Base-by-base conservation (phyloP, 2,113 vertebrate species). In the Sceloporus undulatus region DNA sequence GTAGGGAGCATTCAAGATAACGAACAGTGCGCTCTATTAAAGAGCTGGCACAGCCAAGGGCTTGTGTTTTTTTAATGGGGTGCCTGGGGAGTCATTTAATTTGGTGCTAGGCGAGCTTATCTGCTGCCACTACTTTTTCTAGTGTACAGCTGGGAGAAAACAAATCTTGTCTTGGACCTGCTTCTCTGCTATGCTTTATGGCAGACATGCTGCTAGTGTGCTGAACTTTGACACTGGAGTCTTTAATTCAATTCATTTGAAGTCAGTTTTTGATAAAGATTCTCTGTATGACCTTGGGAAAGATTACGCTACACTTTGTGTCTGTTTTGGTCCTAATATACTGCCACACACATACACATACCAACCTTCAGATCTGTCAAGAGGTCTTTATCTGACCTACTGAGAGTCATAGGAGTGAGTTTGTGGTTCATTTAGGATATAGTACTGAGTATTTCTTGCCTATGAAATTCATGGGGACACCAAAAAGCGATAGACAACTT, bases 11-110 rank as follows among this genome's bases (percentile, higher is more conserved):
- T 14, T 48, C 79, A 93, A 90, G 93, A 90, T 85, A 88, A 74
- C 79, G 19, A 91, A 21, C 85, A 0, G 11, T 11, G 1, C 91
- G 76, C 19, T 0, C 93, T 77, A 86, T 88, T 42, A 2, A 71
- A 2, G 91, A 66, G 85, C 91, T 92, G 94, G 89, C 94, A 89
- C 84, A 74, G 92, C 94, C 93, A 77, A 0, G 92, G 94, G 77
- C 92, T 81, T 71, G 85, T 90, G 80, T 79, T 91, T 90, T 88
- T 77, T 93, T 94, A 94, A 94, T 94, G 93, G 93, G 93, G 92
- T 91, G 94, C 82, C 94, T 95, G 93, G 95, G 95, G 94, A 96
- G 92, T 89, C 92, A 70, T 95, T 96, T 94, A 88, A 95, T 94
- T 92, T 91, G 93, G 81, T 94, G 92, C 94, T 90, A 93, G 94